Evolutionary conservation across 2,888 invertebrate species (phyloP), one percentile per base, ranked within the genome.

Genomic region (Myopa tessellatipennis): DNA sequence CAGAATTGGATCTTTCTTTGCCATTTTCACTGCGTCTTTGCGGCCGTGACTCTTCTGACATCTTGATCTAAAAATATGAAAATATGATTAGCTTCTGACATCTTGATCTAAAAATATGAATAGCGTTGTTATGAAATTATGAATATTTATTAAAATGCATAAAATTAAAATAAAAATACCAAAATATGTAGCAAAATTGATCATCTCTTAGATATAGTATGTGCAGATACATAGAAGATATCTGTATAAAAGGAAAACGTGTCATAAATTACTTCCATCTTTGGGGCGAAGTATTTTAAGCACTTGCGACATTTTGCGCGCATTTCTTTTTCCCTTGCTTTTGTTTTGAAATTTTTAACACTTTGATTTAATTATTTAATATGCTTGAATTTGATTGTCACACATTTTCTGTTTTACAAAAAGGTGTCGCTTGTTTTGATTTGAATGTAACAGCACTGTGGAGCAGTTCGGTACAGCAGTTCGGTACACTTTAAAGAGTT

Each of bases 1-100:
- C 85, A 16, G 87, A 88, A 80, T 83, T 85, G 83, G 87, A 87
- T 79, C 87, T 86, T 81, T 87, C 87, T 82, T 84, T 86, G 80
- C 87, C 86, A 80, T 87, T 87, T 79, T 86, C 84, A 69, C 83
- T 81, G 80, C 85, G 79, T 55, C 81, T 80, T 73, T 78, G 80
- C 82, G 81, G 83, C 77, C 83, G 73, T 58, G 79, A 80, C 72
- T 81, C 83, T 83, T 87, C 87, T 82, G 87, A 87, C 88, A 87
- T 87, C 74, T 83, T 83, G 78, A 77, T 80, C 85, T 86, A 85
- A 82, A 84, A 85, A 85, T 86, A 86, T 40, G 18, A 52, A 69
- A 18, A 50, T 58, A 75, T 67, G n/a, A 73, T 82, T 83, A 77
- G 84, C 82, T 83, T 87, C 87, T 82, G 87, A 87, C 88, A 87